phyloP scores from a whole-genome alignment of 2,888 invertebrate species.

The Agriopis leucophaearia region DNA sequence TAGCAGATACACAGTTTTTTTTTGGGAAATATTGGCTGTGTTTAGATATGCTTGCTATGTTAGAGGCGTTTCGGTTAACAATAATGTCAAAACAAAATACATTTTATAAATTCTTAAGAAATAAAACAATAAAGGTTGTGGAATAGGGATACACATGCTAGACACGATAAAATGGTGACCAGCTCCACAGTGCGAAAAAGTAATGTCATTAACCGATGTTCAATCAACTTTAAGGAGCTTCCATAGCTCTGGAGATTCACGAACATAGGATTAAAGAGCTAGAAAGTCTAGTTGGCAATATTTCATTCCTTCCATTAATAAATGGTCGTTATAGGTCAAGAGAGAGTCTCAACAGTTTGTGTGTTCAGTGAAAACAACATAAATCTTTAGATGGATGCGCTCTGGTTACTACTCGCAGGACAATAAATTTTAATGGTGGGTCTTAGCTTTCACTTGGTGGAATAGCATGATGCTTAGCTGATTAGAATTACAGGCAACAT shows the following conservation, averaged over 20 bases:
- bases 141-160: neutral
- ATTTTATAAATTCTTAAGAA: neutral
- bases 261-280: conserved; percentile 43
- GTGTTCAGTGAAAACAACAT: conserved; percentile 56
- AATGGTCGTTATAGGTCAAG: conserved; percentile 71
- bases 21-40: too few species aligned
- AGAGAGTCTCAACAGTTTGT: conserved; percentile 54
- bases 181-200: neutral
- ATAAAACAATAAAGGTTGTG: neutral
- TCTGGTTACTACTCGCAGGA: conserved; percentile 57
- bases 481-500: neutral
- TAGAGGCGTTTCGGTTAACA: too few species aligned
- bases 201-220: neutral
- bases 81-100: neutral
- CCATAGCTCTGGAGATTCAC: conserved; percentile 22
- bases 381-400: conserved; percentile 65
- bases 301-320: conserved; percentile 71
- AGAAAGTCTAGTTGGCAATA: conserved; percentile 66
- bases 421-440: conserved; percentile 45
- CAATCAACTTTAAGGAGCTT: conserved; percentile 25
- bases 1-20: too few species aligned
- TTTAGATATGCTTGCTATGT: too few species aligned
- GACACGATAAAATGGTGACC: neutral
- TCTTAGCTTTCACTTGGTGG: conserved; percentile 1
- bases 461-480: neutral